Evolutionary conservation across 2,113 vertebrate genomes (phyloP).

Genomic region (Misgurnus mizolepis): DNA sequence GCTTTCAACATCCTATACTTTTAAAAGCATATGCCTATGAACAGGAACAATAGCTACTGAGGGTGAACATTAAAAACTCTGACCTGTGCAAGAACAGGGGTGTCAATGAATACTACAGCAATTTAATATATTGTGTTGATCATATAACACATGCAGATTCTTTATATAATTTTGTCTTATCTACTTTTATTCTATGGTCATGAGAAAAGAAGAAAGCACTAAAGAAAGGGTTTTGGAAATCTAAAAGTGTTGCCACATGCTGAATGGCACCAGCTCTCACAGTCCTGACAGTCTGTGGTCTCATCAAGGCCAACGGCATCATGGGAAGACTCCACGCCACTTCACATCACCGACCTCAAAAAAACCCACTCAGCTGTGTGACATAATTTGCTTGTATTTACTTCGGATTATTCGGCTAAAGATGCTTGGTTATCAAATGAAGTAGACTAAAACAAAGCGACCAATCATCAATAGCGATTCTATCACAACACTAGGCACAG

Average conservation of each 20-base stretch:
- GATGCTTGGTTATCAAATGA: background rate
- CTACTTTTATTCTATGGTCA: background rate
- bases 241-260: slow-evolving; percentile 39
- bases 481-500: no score
- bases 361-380: background rate
- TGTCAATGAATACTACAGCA: no score
- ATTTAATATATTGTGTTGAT: no score
- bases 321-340: slow-evolving; percentile 7
- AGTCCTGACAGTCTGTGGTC: slow-evolving; percentile 37
- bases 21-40: background rate
- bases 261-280: slow-evolving; percentile 21
- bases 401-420: slow-evolving; percentile 1
- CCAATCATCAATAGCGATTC: no score
- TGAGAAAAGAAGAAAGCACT: background rate
- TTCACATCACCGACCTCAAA: slow-evolving; percentile 26
- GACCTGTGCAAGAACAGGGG: no score
- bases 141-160: no score
- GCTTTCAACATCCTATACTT: background rate
- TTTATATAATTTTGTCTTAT: no score
- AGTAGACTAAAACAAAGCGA: no score
- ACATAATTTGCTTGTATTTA: slow-evolving; percentile 5
- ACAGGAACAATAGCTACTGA: background rate
- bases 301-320: slow-evolving; percentile 12
- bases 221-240: slow-evolving; percentile 16
- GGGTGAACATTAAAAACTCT: no score